Conservation (phyloP, 2,888 invertebrate genomes). For the Elmis aenea region DNA sequence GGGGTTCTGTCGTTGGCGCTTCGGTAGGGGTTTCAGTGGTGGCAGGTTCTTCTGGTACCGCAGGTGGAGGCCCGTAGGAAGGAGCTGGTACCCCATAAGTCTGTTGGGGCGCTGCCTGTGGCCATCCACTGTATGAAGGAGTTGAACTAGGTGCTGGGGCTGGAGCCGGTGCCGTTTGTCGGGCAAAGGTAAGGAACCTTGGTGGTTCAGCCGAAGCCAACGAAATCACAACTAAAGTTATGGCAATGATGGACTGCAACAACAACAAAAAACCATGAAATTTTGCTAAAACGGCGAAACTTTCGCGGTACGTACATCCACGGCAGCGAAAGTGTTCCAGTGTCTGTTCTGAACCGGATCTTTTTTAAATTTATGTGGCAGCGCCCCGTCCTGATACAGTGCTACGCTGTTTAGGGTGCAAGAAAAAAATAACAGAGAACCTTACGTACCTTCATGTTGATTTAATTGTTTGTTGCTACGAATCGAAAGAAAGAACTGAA, state of each 20-base stretch:
- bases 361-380: not conserved
- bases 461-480: slow-evolving; percentile 3
- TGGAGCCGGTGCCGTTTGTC: slow-evolving; percentile 26
- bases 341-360: slow-evolving; percentile 18
- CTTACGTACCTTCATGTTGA: slow-evolving; percentile 22
- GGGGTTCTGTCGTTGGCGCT: slow-evolving; percentile 7
- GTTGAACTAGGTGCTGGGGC: slow-evolving; percentile 30
- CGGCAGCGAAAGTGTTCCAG: slow-evolving; percentile 30
- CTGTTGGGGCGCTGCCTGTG: slow-evolving; percentile 40
- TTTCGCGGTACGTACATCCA: slow-evolving; percentile 34
- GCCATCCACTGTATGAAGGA: slow-evolving; percentile 47
- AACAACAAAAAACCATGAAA: not conserved
- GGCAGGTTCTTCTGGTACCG: slow-evolving; percentile 32
- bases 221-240: slow-evolving; percentile 42
- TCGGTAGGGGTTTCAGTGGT: slow-evolving; percentile 37
- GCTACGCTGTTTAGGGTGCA: not conserved
- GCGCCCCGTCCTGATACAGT: not conserved
- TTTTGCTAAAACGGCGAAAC: not conserved
- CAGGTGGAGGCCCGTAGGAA: slow-evolving; percentile 34
- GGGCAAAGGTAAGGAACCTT: slow-evolving; percentile 36
- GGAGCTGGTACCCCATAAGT: slow-evolving; percentile 30
- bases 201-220: slow-evolving; percentile 48
- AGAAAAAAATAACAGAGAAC: not conserved
- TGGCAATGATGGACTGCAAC: slow-evolving; percentile 26
- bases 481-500: slow-evolving; percentile 15